phyloP scores from a whole-genome alignment of 2,797 vertebrate species.

The Ambastaia sidthimunki region DNA sequence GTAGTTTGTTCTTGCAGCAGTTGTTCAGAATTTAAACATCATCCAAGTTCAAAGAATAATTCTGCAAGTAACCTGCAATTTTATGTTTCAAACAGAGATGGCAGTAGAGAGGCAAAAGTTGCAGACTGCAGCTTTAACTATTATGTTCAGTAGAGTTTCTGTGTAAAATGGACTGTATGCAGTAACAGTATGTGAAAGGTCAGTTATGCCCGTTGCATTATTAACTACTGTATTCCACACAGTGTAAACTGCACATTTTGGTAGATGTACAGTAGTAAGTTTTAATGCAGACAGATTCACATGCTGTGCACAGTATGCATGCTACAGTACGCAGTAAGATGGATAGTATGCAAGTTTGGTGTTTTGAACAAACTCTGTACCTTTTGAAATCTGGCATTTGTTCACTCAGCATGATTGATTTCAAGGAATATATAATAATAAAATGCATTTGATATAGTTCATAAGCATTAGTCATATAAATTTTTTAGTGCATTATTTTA shows the following conservation, averaged over 20 bases:
- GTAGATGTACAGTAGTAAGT: background rate
- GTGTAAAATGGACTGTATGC: too few species aligned
- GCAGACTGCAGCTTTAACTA: too few species aligned
- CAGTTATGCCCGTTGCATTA: background rate
- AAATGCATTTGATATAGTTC: background rate
- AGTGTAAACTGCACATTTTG: background rate
- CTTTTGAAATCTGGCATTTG: slow-evolving; percentile 8
- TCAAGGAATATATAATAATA: background rate
- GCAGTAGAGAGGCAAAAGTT: too few species aligned
- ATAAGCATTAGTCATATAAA: background rate
- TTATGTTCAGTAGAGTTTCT: too few species aligned
- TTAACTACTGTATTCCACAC: background rate
- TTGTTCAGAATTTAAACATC: too few species aligned
- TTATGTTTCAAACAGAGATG: too few species aligned
- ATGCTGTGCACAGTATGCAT: background rate
- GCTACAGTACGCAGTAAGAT: background rate
- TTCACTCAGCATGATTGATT: slow-evolving; percentile 8
- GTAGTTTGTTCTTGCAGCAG: too few species aligned
- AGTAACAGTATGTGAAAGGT: background rate
- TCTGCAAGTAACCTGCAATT: too few species aligned
- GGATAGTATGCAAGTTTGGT: background rate
- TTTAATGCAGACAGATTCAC: background rate
- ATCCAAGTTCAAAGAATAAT: too few species aligned
- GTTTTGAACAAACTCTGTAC: background rate
- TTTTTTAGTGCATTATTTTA: background rate